Base-by-base conservation (phyloP, 2,113 vertebrate genomes). In the Carlito syrichta region DNA sequence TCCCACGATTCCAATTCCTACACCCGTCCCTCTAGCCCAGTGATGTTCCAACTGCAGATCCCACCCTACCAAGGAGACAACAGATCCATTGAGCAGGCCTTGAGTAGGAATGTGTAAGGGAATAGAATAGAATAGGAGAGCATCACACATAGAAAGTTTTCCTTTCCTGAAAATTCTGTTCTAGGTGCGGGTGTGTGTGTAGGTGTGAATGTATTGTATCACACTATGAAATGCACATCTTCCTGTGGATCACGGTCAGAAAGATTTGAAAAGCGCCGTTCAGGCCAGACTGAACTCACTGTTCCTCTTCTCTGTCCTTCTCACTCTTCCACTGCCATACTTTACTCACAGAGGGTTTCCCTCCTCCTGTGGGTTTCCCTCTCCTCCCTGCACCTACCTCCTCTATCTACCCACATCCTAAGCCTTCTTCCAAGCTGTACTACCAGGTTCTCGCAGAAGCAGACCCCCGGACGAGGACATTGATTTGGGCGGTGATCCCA, bases 81-180 rank as follows among this genome's bases (percentile, higher is more conserved):
- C 38, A 54, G 17, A 71, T 60, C 40, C 66, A 82, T 48, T 50
- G 43, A 63, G 56, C 17, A 6, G 74, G 48, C 74, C 60, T 20
- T 52, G 16, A 58, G 48, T 14, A 56, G 74, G 63, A 86, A 74
- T 91, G 94, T 91, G 83, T 56, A 79, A 81, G 71, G 52, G 69
- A 66, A 95, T 20, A 54, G 83, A 83, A 40, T 3, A 78, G 45
- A 76, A 60, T 71, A 83, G 43, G 62, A 54, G 3, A 74, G 38
- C 43, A 76, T 8, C 0, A 0, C 45, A 22, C 35, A 30, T 10
- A 78, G 52, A 69, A 96, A 81, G 23, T 25, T 62, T 92, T 60
- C 74, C 69, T 82, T 87, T 91, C 43, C 19, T 73, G 69, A 84
- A 88, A 86, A 90, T 50, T 73, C 60, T 95, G 76, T 25, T 78